Conservation (phyloP, 64 coral and sea anemone genomes). For the Actinia tenebrosa region DNA sequence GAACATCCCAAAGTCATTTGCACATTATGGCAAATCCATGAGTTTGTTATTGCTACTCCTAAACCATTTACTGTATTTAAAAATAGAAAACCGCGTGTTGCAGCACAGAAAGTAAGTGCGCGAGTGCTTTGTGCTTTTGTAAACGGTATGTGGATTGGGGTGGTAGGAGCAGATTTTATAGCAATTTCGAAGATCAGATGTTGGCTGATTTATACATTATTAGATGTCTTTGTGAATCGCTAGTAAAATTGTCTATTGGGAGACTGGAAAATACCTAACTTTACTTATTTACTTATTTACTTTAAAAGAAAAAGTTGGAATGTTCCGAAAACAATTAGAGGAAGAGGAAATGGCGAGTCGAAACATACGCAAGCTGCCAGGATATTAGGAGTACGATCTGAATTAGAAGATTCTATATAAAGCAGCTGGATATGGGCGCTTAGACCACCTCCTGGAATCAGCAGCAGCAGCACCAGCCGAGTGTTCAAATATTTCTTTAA, state of each 20-base stretch:
- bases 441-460: not conserved
- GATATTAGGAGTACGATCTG: conserved; percentile 39
- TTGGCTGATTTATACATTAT: too few relatives aligned
- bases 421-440: not conserved
- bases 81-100: too few relatives aligned
- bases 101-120: too few relatives aligned
- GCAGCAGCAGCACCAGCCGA: not conserved
- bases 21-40: too few relatives aligned
- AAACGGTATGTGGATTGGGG: too few relatives aligned
- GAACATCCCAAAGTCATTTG: too few relatives aligned
- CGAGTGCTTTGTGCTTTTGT: too few relatives aligned
- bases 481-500: not conserved
- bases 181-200: too few relatives aligned
- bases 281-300: not conserved
- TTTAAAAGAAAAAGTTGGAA: conserved; percentile 77
- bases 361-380: conserved; percentile 86
- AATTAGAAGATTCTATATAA: not conserved
- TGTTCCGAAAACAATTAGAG: conserved; percentile 81
- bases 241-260: not conserved
- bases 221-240: too few relatives aligned
- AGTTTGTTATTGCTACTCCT: too few relatives aligned
- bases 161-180: too few relatives aligned
- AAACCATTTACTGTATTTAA: too few relatives aligned
- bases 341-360: conserved; percentile 89
- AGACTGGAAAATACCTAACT: not conserved